Base-by-base conservation (phyloP, 92 coral and sea anemone genomes). In the Isaurus tuberculatus region DNA sequence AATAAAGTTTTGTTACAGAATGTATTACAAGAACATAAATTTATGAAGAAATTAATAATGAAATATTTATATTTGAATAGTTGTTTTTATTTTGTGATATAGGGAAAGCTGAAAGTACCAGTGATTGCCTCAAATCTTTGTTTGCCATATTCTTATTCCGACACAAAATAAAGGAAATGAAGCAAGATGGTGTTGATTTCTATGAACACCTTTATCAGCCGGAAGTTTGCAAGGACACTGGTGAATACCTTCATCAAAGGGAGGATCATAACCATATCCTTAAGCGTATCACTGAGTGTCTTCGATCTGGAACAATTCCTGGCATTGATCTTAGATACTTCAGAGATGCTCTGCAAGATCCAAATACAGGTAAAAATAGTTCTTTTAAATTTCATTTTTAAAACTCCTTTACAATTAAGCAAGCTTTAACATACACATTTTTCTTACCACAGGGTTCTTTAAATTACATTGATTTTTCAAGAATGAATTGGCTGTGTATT, bases 231-330 rank as follows among this genome's bases (percentile, higher is more conserved):
- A 68, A 81, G 27, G 57, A 8, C 27, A 70, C 67, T 4, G 85
- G 80, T 53, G 89, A 83, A 16, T 42, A 43, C 73, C 69, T 64
- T 34, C 94, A 91, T 44, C 88, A 91, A 22, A 74, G 92, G 26
- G 94, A 91, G 57, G 95, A 91, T 77, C 92, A 89, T 83, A 89
- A 89, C 23, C 92, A 88, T 72, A 86, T 91, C 0, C 60, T 91
- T 9, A 91, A 88, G 81, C 79, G 92, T 19, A 85, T 88, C 36
- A 82, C 82, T 2, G 60, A 57, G 19, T 88, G 89, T 58, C 29
- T 66, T 4, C 83, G 87, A 36, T 67, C 65, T 32, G 91, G 90
- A 14, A 31, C 68, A 2, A 58, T 91, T 31, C 94, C 90, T 27
- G 64, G 42, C n/a, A 63, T 91, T 26, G 86, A 85, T 55, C 30